Evolutionary conservation across 1,140 invertebrate genomes (phyloP).

Genomic region (Myzus persicae): DNA sequence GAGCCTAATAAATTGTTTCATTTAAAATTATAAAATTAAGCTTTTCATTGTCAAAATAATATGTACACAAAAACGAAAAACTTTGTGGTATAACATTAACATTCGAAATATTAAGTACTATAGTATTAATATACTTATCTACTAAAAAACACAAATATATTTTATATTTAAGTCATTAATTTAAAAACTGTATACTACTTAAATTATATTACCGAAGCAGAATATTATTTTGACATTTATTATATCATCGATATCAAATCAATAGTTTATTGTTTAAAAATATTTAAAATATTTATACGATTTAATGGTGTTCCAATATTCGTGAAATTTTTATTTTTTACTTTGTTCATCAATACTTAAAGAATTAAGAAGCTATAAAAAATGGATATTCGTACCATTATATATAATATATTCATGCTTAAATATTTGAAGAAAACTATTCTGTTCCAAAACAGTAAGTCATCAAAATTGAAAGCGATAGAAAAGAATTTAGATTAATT

Average conservation of each 20-base stretch:
- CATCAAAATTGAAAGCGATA: neutral
- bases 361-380: neutral
- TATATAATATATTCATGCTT: neutral
- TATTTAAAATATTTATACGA: neutral
- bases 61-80: too few relatives aligned
- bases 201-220: neutral
- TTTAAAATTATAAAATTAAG: too few relatives aligned
- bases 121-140: too few relatives aligned
- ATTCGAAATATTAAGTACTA: too few relatives aligned
- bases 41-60: too few relatives aligned
- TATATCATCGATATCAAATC: neutral
- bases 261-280: neutral
- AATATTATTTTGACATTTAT: neutral
- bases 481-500: neutral
- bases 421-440: neutral
- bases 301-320: neutral
- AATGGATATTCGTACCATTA: neutral
- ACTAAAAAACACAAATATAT: too few relatives aligned
- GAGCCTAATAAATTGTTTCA: too few relatives aligned
- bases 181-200: neutral
- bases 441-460: neutral
- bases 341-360: neutral
- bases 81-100: too few relatives aligned
- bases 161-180: neutral
- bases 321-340: neutral